Conservation (phyloP, 1,140 invertebrate genomes). For the Heliconius hewitsoni region DNA sequence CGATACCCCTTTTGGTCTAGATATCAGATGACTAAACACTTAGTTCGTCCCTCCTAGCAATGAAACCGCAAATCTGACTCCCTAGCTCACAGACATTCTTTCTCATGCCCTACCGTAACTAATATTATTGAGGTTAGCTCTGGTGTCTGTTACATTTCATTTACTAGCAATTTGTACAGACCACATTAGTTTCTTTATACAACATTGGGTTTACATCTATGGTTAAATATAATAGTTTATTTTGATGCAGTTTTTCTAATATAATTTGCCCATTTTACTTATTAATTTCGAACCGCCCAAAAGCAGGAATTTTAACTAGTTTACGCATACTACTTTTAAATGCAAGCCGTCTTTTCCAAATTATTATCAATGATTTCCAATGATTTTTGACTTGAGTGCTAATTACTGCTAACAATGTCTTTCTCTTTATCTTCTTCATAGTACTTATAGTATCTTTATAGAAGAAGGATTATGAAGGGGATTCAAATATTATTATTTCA, state of each 20-base stretch:
- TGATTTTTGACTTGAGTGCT: too few relatives aligned
- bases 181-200: slow-evolving; percentile 4
- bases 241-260: too few relatives aligned
- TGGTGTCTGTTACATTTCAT: slow-evolving; percentile 17
- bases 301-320: too few relatives aligned
- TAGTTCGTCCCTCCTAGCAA: slow-evolving; percentile 26
- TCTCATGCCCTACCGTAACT: slow-evolving; percentile 24
- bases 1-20: slow-evolving; percentile 49
- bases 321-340: too few relatives aligned
- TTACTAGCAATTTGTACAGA: slow-evolving; percentile 12
- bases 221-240: background rate
- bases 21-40: slow-evolving; percentile 39
- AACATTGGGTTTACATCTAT: background rate
- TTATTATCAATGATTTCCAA: too few relatives aligned
- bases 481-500: background rate
- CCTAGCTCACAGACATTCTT: slow-evolving; percentile 30
- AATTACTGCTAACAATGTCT: too few relatives aligned
- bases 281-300: too few relatives aligned
- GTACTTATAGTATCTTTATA: too few relatives aligned
- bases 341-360: too few relatives aligned
- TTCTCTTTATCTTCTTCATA: too few relatives aligned
- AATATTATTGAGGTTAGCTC: slow-evolving; percentile 23
- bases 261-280: too few relatives aligned
- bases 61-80: slow-evolving; percentile 32
- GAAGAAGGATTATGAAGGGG: too few relatives aligned